A percentile compares a stretch with the other conserved stretches of the same genome.
Evolutionary conservation across 2,797 vertebrate species (phyloP).

Genomic region (Pteropus rufus): DNA sequence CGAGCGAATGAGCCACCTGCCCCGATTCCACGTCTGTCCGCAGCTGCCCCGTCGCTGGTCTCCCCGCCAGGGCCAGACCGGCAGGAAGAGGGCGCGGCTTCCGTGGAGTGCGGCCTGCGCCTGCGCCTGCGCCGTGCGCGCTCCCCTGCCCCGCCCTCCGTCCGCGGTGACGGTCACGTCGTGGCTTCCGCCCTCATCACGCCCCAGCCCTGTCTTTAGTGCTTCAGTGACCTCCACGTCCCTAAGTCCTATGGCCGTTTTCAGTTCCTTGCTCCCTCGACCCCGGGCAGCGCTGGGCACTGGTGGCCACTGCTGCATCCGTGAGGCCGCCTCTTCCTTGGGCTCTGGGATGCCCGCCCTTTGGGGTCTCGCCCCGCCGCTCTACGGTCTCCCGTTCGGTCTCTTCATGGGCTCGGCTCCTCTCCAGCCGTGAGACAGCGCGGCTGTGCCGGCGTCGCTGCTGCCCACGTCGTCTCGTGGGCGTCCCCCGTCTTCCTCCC

Average conservation of each 20-base stretch:
- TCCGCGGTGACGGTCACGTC: rapidly evolving
- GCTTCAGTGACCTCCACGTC: background rate
- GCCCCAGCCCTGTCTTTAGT: background rate
- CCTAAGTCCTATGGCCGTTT: background rate
- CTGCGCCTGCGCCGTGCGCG: too few relatives aligned
- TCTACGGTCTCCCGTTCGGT: too few relatives aligned
- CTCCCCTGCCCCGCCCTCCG: too few relatives aligned
- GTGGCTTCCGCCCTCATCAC: background rate
- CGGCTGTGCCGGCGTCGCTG: too few relatives aligned
- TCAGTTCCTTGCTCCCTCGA: background rate
- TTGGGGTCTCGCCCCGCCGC: too few relatives aligned
- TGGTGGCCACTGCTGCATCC: rapidly evolving
- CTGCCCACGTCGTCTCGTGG: too few relatives aligned
- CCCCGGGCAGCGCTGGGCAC: background rate
- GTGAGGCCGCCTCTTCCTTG: background rate
- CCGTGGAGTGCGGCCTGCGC: background rate
- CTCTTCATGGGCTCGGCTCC: background rate
- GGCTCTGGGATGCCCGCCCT: too few relatives aligned
- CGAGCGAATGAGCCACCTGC: background rate
- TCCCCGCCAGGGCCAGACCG: background rate
- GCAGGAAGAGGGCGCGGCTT: background rate
- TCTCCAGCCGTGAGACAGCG: background rate
- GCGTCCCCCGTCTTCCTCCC: background rate
- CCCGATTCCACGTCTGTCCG: background rate
- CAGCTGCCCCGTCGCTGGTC: background rate